Evolutionary conservation across 2,888 invertebrate species (phyloP).

Genomic region (Camptogramma bilineatum): DNA sequence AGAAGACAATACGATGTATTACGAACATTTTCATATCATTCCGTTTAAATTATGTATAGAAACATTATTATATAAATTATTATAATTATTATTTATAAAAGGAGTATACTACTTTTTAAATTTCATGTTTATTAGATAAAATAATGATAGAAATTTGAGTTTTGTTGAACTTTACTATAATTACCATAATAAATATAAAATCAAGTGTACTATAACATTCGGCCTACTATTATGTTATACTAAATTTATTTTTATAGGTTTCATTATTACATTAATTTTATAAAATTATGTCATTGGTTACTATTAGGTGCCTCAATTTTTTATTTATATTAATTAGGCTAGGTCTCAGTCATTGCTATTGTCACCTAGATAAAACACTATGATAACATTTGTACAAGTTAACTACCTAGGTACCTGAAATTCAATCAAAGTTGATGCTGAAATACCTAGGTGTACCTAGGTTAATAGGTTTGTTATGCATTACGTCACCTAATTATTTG

Average conservation of each 20-base stretch:
- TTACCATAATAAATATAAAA: background rate
- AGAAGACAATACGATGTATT: constrained; percentile 80
- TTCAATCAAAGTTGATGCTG: background rate
- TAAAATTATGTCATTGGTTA: background rate
- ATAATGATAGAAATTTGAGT: background rate
- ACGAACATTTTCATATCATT: constrained; percentile 76
- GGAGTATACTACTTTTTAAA: too few species aligned
- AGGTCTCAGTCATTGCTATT: constrained; percentile 7
- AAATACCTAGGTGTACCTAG: background rate
- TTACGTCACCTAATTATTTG: background rate
- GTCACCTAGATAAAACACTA: constrained; percentile 13
- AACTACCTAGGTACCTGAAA: constrained; percentile 32
- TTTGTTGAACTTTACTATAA: background rate
- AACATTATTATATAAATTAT: background rate
- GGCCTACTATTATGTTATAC: constrained; percentile 5
- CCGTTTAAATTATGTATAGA: constrained; percentile 39
- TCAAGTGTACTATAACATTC: too few species aligned
- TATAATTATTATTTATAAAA: too few species aligned
- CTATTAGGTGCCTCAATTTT: constrained; percentile 5
- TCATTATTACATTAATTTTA: background rate
- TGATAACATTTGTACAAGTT: background rate
- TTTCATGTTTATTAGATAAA: background rate
- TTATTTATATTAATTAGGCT: constrained; percentile 4
- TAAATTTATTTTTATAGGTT: too few species aligned
- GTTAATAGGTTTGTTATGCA: background rate